Percentiles rank a stretch among this genome's conserved stretches.
These are phyloP conservation scores for Plectrocnemia conspersa DNA, from an alignment of 1,140 invertebrate species.

Conservation along the genomic window DNA sequence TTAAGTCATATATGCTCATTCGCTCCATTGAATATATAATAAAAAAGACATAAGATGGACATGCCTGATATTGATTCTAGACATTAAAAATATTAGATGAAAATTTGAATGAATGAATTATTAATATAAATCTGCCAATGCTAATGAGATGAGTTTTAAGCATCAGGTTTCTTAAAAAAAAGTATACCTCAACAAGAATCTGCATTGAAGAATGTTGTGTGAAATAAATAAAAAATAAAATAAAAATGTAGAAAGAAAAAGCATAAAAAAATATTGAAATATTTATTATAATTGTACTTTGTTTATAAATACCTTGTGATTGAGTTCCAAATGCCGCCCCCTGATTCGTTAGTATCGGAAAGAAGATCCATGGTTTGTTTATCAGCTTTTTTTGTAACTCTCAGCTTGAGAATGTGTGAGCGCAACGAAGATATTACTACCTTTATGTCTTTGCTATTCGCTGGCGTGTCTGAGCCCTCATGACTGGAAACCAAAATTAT, in stretches of 20 bases:
- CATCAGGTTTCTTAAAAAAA: too few relatives aligned
- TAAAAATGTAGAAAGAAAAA: slow-evolving; percentile 6
- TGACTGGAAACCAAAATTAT: slow-evolving; percentile 52
- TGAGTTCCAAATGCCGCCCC: slow-evolving; percentile 85
- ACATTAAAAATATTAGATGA: too few relatives aligned
- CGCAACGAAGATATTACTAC: slow-evolving; percentile 84
- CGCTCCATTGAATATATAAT: too few relatives aligned
- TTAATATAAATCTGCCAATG: too few relatives aligned
- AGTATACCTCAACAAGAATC: slow-evolving; percentile 18
- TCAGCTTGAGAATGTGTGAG: slow-evolving; percentile 85
- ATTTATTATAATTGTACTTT: too few relatives aligned
- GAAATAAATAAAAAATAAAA: slow-evolving; percentile 16
- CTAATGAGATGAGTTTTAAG: too few relatives aligned
- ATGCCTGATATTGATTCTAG: too few relatives aligned
- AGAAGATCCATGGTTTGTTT: slow-evolving; percentile 81
- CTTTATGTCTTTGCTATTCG: slow-evolving; percentile 67
- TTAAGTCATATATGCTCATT: too few relatives aligned
- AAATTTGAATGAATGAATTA: too few relatives aligned
- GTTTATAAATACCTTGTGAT: slow-evolving; percentile 72
- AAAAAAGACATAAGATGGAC: too few relatives aligned
- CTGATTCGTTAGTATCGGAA: slow-evolving; percentile 65
- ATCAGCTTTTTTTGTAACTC: slow-evolving; percentile 85
- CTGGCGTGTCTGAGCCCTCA: slow-evolving; percentile 69
- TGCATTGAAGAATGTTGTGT: slow-evolving; percentile 10
- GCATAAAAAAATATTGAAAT: slow-evolving; percentile 1